Base-by-base conservation (phyloP, 2,797 vertebrate species). In the Sebastolobus altivelis region DNA sequence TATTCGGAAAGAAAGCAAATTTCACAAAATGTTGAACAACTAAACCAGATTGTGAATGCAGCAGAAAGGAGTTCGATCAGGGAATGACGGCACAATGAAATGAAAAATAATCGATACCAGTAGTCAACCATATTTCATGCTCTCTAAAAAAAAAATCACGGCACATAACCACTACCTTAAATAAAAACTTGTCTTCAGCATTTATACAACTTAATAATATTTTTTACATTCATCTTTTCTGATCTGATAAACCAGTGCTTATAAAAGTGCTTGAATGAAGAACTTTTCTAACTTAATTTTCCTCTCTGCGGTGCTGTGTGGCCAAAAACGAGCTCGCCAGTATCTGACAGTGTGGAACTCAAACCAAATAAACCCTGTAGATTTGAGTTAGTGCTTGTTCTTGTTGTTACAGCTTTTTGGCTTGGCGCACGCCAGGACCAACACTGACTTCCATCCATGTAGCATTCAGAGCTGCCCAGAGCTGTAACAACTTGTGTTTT, bases 331-430 rank as follows among this genome's bases (percentile, higher is more conserved):
- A 72, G 80, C 75, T 83, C 5, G 89, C 91, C 87, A 92, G 63
- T 81, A 81, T 73, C 81, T 89, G 88, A 93, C 89, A 87, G 82
- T 86, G 85, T 88, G 81, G 86, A 88, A 82, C 86, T 93, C 79
- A 87, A 89, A 91, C 89, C 83, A 92, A 93, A 93, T 91, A 93
- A 94, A 91, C 84, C 87, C 61, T 70, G 82, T 59, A 90, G 87
- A 85, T 88, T 80, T 92, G 89, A 93, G 84, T 92, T 90, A 90
- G 88, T 90, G 83, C 88, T 83, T 80, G 83, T 86, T 87, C 87
- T 86, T 94, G 92, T 94, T 94, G 87, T 91, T 93, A 91, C 93
- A 93, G 90, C 89, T 94, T 92, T 91, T 82, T 78, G 75, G 81
- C 77, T 89, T 89, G 87, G 89, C 79, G 5, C 74, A 61, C 68